Conservation (phyloP, 2,797 vertebrate species). For the Nyctalus aviator region DNA sequence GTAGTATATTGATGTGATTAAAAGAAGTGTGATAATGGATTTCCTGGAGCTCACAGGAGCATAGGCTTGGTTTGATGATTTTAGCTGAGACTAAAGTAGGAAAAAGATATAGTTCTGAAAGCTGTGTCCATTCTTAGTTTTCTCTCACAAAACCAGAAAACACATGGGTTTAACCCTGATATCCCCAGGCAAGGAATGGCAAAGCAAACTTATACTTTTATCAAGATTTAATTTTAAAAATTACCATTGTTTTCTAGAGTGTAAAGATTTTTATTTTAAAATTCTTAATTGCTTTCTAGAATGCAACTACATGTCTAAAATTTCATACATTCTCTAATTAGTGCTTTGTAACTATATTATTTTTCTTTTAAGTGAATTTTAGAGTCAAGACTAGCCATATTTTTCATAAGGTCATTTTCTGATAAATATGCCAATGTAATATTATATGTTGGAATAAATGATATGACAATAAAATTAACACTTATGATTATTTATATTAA, state of each 20-base stretch:
- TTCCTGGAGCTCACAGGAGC: slow-evolving; percentile 30
- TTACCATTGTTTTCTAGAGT: neutral
- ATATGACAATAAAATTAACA: slow-evolving; percentile 43
- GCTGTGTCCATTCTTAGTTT: neutral
- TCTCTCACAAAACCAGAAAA: slow-evolving; percentile 31
- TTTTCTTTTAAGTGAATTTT: slow-evolving; percentile 22
- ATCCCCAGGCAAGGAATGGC: neutral
- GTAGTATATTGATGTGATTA: slow-evolving; percentile 61
- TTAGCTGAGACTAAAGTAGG: slow-evolving; percentile 28
- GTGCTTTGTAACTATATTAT: neutral
- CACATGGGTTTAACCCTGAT: neutral
- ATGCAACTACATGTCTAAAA: neutral
- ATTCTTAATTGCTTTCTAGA: neutral
- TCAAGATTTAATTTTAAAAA: neutral
- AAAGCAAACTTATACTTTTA: neutral
- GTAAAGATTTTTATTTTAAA: neutral
- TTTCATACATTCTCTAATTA: slow-evolving; percentile 13
- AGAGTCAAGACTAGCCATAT: neutral
- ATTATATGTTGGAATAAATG: neutral
- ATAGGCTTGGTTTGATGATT: slow-evolving; percentile 34
- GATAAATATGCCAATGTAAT: slow-evolving; percentile 11
- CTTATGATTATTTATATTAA: slow-evolving; percentile 36
- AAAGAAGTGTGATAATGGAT: slow-evolving; percentile 48
- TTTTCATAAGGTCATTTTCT: slow-evolving; percentile 57
- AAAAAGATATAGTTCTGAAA: slow-evolving; percentile 36